Evolutionary conservation across 1,140 invertebrate species (phyloP), one percentile per base, ranked within the genome.

Genomic region (Macrobrachium nipponense): DNA sequence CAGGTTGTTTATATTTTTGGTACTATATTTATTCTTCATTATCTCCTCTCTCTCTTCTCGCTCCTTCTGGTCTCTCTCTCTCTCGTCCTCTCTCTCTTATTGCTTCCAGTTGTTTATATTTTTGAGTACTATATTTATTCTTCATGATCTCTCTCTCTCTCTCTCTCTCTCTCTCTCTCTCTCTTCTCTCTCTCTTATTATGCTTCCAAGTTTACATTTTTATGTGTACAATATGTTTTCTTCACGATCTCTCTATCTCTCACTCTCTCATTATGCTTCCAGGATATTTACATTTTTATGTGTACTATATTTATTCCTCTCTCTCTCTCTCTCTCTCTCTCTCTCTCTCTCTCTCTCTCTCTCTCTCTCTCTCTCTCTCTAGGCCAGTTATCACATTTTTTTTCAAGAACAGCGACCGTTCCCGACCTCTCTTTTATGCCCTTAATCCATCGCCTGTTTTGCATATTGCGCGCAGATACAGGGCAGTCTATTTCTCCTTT

Each of bases 61-160:
- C 27, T 36, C 27, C 4, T 4, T 36, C 27, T n/a, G n/a, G n/a
- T 36, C 27, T 36, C 27, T 36, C 27, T 73, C 72, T 73, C 72
- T 73, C 72, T 73, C 72, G 0, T 27, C 18, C 76, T 62, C 78
- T 62, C 78, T 80, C 68, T 72, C 78, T 80, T 60, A 80, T 80
- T 80, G 44, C 59, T 23, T 80, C 23, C 66, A 80, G n/a, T 72
- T 43, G 27, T 23, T 44, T 59, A 58, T 51, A 36, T 36, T 36
- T 36, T 36, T 36, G 27, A 2, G 1, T 36, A 36, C 27, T 36
- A 36, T 36, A 36, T 36, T 36, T 36, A 36, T 36, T 36, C 76
- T 78, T 59, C 60, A 62, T 62, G 60, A 27, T 18, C 76, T 12
- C 78, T 36, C 14, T 11, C 14, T 43, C 61, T 17, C 68, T 72